A percentile compares a stretch with the other conserved stretches of the same genome.
Conservation (phyloP, 2,113 vertebrate genomes). For the Cyprinodon variegatus region DNA sequence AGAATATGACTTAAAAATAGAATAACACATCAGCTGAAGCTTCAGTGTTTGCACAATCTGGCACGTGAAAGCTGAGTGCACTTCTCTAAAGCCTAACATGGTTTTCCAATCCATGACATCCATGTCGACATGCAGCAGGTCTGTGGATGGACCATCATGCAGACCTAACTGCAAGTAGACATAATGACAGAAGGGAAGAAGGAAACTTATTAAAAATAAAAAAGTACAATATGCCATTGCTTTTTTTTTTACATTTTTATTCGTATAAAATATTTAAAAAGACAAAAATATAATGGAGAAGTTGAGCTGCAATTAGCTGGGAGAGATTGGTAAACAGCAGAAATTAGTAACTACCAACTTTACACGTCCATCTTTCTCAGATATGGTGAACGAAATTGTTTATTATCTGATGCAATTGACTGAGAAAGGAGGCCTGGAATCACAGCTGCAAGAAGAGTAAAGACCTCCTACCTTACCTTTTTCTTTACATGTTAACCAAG, state of each 20-base stretch:
- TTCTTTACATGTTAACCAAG: slow-evolving; percentile 22
- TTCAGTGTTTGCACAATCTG: slow-evolving; percentile 16
- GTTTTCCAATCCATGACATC: slow-evolving; percentile 69
- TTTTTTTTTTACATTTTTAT: slow-evolving; percentile 33
- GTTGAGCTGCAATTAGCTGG: slow-evolving; percentile 19
- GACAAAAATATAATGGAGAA: slow-evolving; percentile 51
- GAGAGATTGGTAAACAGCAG: slow-evolving; percentile 1
- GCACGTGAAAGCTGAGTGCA: slow-evolving; percentile 20
- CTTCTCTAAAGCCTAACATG: slow-evolving; percentile 67
- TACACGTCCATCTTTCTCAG: slow-evolving; percentile 6
- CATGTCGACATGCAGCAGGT: too few species aligned
- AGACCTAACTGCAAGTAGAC: slow-evolving; percentile 12
- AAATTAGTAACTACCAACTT: neutral
- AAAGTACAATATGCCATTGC: slow-evolving; percentile 20
- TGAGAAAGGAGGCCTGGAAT: slow-evolving; percentile 10
- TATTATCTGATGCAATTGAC: slow-evolving; percentile 19
- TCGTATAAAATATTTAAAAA: slow-evolving; percentile 66
- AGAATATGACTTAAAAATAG: neutral
- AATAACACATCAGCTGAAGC: slow-evolving; percentile 34
- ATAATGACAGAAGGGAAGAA: slow-evolving; percentile 20
- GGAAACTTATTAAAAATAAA: slow-evolving; percentile 8
- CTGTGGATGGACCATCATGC: too few species aligned
- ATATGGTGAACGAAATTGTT: slow-evolving; percentile 5
- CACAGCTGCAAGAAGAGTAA: slow-evolving; percentile 1
- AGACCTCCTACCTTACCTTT: slow-evolving; percentile 25